These are phyloP conservation scores for Elaphurus davidianus DNA, from an alignment of 2,113 vertebrate species.

Conservation along the genomic window DNA sequence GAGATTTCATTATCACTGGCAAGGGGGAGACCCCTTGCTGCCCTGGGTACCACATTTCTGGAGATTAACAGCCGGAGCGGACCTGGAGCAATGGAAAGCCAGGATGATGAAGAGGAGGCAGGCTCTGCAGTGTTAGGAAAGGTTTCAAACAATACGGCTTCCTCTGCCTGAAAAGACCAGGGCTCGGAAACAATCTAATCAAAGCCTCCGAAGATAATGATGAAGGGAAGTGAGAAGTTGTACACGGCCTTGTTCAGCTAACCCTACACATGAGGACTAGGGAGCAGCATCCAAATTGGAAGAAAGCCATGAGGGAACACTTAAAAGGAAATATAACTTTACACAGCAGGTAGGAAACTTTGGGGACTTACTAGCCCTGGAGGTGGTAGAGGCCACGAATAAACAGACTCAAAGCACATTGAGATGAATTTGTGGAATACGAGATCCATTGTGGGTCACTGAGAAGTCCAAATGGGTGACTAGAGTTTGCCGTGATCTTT, in stretches of 20 bases:
- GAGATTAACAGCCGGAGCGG: neutral
- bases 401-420: constrained; percentile 57
- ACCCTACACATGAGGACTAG: neutral
- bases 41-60: neutral
- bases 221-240: constrained; percentile 23
- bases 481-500: neutral
- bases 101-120: neutral
- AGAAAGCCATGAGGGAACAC: constrained; percentile 13
- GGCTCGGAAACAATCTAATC: constrained; percentile 38
- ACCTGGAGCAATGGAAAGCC: neutral
- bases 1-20: neutral
- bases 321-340: constrained; percentile 50
- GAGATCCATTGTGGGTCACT: neutral
- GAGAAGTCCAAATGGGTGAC: neutral
- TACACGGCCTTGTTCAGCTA: neutral
- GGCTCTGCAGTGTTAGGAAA: neutral
- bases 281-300: constrained; percentile 40
- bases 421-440: constrained; percentile 22
- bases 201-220: constrained; percentile 13
- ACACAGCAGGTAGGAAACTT: constrained; percentile 33
- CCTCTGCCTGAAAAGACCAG: neutral
- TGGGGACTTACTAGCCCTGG: neutral
- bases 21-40: neutral
- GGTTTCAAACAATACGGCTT: neutral
- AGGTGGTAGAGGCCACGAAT: constrained; percentile 34